These are phyloP conservation scores for Drosophila biarmipes DNA, from an alignment of 1,140 invertebrate species.

Conservation along the genomic window DNA sequence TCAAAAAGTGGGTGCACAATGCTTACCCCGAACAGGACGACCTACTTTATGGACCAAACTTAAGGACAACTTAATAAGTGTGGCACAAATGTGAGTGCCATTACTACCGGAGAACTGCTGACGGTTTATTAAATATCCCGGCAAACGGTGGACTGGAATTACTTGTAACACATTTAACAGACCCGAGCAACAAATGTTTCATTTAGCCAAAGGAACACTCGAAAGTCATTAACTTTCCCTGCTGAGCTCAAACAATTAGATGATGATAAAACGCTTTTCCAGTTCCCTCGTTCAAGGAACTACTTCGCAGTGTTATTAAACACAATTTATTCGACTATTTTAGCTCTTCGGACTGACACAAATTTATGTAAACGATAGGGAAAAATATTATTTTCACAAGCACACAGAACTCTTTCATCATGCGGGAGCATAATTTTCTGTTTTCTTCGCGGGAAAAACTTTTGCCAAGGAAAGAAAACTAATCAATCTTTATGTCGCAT, in stretches of 20 bases:
- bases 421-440: constrained; percentile 33
- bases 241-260: constrained; percentile 42
- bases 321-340: constrained; percentile 65
- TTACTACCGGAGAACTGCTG: constrained; percentile 37
- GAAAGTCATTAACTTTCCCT: constrained; percentile 51
- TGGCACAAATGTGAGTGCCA: constrained; percentile 58
- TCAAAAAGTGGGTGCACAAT: constrained; percentile 4
- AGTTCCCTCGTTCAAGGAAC: constrained; percentile 35
- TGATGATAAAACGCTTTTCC: constrained; percentile 67
- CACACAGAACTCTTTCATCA: constrained; percentile 49
- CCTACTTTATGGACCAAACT: constrained; percentile 39
- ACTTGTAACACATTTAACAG: constrained; percentile 63
- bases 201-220: constrained; percentile 33
- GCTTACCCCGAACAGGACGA: constrained; percentile 1
- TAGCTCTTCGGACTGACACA: constrained; percentile 39
- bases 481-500: constrained; percentile 78
- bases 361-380: constrained; percentile 71
- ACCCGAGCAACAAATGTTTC: constrained; percentile 45
- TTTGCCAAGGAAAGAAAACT: constrained; percentile 65
- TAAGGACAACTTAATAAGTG: constrained; percentile 67
- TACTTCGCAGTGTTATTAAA: constrained; percentile 71
- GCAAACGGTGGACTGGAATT: constrained; percentile 33
- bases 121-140: constrained; percentile 69
- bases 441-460: constrained; percentile 49
- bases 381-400: constrained; percentile 26